These are phyloP conservation scores for Trematomus bernacchii DNA, from an alignment of 2,797 vertebrate genomes.

Conservation along the genomic window DNA sequence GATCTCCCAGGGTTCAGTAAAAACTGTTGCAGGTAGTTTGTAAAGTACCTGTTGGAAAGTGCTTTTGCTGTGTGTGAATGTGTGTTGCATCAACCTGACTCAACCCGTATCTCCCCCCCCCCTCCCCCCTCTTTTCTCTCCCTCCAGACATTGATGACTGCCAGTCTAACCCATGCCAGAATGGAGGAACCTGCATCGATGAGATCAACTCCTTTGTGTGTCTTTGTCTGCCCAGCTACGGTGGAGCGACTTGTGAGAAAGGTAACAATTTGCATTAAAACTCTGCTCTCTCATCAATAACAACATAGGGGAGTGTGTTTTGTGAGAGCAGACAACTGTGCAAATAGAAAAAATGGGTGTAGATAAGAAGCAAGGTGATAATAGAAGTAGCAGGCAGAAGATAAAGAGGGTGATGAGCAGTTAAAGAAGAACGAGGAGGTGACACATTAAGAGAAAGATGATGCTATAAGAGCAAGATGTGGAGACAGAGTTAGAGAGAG, in stretches of 20 bases:
- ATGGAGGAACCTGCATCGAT: constrained; percentile 96
- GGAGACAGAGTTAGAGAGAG: constrained; percentile 27
- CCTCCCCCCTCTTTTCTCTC: constrained; percentile 20
- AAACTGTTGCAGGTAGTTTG: constrained; percentile 49
- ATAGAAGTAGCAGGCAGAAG: constrained; percentile 11
- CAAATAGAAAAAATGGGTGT: constrained; percentile 9
- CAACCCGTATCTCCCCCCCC: not conserved
- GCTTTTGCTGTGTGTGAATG: constrained; percentile 16
- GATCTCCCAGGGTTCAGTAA: constrained; percentile 48
- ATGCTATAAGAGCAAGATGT: constrained; percentile 11
- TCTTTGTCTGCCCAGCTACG: constrained; percentile 97
- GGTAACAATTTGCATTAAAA: constrained; percentile 79
- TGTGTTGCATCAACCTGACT: constrained; percentile 29
- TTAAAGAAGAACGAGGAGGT: constrained; percentile 14
- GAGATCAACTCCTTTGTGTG: constrained; percentile 94
- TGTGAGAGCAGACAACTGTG: not conserved
- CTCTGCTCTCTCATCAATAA: not conserved
- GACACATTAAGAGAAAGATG: constrained; percentile 13
- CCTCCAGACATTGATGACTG: constrained; percentile 95
- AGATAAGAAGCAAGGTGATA: constrained; percentile 9
- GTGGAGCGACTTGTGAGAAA: constrained; percentile 94
- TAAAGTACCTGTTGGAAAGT: constrained; percentile 24
- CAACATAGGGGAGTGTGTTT: not conserved
- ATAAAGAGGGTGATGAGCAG: not conserved
- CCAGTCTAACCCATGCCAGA: constrained; percentile 94